These are phyloP conservation scores for Sula dactylatra DNA, from an alignment of 2,113 vertebrate species.

Conservation along the genomic window DNA sequence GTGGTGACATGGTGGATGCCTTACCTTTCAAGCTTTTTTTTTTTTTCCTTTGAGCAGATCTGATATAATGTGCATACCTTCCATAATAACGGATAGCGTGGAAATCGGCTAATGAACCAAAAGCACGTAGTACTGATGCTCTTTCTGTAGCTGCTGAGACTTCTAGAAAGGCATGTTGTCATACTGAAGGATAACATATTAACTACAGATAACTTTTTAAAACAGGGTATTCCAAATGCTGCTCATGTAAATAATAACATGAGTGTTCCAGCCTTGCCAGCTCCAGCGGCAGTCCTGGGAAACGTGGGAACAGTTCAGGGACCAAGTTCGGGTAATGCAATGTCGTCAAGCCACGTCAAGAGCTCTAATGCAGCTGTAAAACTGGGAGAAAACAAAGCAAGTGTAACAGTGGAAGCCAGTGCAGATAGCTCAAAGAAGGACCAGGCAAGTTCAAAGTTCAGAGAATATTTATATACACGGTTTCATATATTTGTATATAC, in stretches of 20 bases:
- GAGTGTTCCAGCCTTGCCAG: conserved; percentile 76
- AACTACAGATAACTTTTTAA: conserved; percentile 63
- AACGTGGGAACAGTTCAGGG: conserved; percentile 70
- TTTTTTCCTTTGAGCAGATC: background rate
- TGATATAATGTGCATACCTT: background rate
- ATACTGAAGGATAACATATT: background rate
- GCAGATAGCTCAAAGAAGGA: conserved; percentile 96
- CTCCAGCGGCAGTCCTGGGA: conserved; percentile 75
- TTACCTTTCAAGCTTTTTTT: background rate
- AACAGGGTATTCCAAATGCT: conserved; percentile 78
- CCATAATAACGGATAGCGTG: background rate
- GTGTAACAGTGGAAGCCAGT: conserved; percentile 82
- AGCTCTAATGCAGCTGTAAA: conserved; percentile 77
- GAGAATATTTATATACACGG: background rate
- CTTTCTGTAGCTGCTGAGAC: background rate
- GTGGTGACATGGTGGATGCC: background rate
- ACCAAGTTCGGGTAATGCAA: conserved; percentile 75
- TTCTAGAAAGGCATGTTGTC: background rate
- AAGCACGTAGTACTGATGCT: background rate
- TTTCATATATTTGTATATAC: background rate
- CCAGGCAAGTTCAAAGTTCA: conserved; percentile 82
- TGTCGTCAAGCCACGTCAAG: conserved; percentile 81
- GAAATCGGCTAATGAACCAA: background rate
- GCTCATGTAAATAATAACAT: conserved; percentile 76
- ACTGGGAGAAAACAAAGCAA: conserved; percentile 75